These are phyloP conservation scores for Oscheius sp. DNA, from an alignment of 2,888 invertebrate species.

Conservation along the genomic window DNA sequence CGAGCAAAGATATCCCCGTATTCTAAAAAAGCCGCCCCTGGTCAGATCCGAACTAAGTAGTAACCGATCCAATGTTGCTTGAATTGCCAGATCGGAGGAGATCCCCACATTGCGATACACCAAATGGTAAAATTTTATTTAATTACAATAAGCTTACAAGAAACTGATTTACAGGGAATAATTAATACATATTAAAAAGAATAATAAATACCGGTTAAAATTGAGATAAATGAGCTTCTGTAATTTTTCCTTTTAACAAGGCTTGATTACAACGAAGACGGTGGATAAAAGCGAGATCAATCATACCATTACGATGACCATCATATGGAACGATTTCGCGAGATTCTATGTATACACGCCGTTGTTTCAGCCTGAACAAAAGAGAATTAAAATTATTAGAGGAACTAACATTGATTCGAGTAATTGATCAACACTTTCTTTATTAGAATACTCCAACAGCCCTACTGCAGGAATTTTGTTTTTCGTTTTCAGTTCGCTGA, in stretches of 20 bases:
- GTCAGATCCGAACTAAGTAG: no score
- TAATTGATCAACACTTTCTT: neutral
- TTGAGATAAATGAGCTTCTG: neutral
- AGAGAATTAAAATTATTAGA: neutral
- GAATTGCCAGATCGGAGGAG: no score
- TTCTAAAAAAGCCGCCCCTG: no score
- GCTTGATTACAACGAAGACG: slow-evolving; percentile 5
- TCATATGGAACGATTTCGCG: neutral
- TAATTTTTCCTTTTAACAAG: slow-evolving; percentile 8
- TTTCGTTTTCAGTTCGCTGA: neutral
- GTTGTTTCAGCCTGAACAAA: neutral
- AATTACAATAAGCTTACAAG: no score
- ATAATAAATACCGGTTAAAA: slow-evolving; percentile 1
- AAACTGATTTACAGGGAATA: no score
- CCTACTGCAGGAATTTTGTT: slow-evolving; percentile 8
- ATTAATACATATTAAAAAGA: no score
- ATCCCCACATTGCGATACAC: no score
- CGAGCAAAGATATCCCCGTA: no score
- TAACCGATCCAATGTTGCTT: no score
- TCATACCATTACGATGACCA: neutral
- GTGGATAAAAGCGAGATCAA: neutral
- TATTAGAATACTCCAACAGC: neutral
- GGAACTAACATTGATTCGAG: neutral
- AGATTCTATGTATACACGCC: neutral
- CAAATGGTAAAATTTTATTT: no score